Evolutionary conservation across 2,888 invertebrate genomes (phyloP).

Genomic region (Chymomyza caudatula): DNA sequence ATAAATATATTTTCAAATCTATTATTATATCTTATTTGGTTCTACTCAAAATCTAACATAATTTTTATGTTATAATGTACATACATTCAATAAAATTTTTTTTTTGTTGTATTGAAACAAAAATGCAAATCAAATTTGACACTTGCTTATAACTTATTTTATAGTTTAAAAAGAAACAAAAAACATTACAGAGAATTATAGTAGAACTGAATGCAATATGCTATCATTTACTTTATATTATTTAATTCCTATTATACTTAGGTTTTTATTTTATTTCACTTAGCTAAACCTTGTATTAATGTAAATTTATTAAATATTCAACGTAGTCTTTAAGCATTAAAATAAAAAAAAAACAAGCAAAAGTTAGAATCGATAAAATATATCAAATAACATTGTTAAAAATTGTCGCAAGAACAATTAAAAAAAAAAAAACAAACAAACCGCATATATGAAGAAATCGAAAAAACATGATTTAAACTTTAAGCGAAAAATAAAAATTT

Average conservation of each 20-base stretch:
- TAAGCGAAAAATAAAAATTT: constrained; percentile 8
- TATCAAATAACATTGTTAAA: constrained; percentile 69
- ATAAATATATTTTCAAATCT: constrained; percentile 41
- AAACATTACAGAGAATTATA: constrained; percentile 4
- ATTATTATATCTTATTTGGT: constrained; percentile 27
- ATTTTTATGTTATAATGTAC: constrained; percentile 24
- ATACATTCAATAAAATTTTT: constrained; percentile 19
- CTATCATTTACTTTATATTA: constrained; percentile 54
- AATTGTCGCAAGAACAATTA: constrained; percentile 69
- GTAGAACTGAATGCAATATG: constrained; percentile 73
- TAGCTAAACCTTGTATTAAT: constrained; percentile 49
- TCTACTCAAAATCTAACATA: not conserved
- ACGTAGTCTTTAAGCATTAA: constrained; percentile 40
- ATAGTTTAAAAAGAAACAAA: not conserved
- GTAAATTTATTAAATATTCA: constrained; percentile 52
- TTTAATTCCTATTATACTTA: constrained; percentile 67
- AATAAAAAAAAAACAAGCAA: constrained; percentile 22
- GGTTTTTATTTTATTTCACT: constrained; percentile 26
- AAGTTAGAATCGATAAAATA: constrained; percentile 31
- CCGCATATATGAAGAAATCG: constrained; percentile 33
- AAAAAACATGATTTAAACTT: constrained; percentile 15
- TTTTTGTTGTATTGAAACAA: constrained; percentile 21
- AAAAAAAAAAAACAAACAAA: constrained; percentile 44
- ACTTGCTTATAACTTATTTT: not conserved
- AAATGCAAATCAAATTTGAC: not conserved